Percentiles rank a stretch among this genome's conserved stretches.
Conservation (phyloP, 2,888 invertebrate species). For the Hyppa rectilinea region DNA sequence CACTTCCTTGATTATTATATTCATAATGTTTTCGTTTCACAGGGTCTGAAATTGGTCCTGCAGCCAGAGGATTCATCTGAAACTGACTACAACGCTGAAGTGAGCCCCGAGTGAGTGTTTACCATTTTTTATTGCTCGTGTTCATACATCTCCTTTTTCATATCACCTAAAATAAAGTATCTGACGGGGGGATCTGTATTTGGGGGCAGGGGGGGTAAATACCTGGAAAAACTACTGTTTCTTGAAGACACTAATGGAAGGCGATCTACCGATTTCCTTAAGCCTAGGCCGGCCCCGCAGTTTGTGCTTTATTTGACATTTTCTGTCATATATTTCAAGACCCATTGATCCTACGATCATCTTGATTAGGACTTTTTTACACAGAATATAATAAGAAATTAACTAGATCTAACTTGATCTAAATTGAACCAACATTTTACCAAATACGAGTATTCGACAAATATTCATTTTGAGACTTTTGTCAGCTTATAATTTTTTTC, state of each 20-base stretch:
- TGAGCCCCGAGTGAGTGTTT: constrained; percentile 86
- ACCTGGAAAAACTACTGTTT: no score
- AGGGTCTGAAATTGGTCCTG: constrained; percentile 94
- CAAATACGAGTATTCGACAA: background rate
- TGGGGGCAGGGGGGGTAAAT: no score
- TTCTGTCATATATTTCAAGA: background rate
- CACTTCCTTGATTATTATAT: background rate
- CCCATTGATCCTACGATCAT: background rate
- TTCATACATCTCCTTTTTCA: background rate
- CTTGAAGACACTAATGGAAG: background rate
- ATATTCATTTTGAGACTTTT: background rate
- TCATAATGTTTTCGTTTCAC: constrained; percentile 49
- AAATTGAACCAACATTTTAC: background rate
- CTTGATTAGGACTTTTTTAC: background rate
- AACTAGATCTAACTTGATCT: background rate
- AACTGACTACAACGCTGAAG: constrained; percentile 86
- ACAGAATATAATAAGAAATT: background rate
- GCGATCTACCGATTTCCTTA: no score
- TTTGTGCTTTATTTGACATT: background rate
- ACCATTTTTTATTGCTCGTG: background rate
- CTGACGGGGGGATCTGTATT: no score
- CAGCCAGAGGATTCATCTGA: constrained; percentile 88
- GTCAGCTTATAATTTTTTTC: no score
- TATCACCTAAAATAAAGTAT: no score
- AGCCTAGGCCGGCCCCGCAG: no score